Evolutionary conservation across 2,888 invertebrate genomes (phyloP), one percentile per base, ranked within the genome.

Genomic region (Xylota segnis): DNA sequence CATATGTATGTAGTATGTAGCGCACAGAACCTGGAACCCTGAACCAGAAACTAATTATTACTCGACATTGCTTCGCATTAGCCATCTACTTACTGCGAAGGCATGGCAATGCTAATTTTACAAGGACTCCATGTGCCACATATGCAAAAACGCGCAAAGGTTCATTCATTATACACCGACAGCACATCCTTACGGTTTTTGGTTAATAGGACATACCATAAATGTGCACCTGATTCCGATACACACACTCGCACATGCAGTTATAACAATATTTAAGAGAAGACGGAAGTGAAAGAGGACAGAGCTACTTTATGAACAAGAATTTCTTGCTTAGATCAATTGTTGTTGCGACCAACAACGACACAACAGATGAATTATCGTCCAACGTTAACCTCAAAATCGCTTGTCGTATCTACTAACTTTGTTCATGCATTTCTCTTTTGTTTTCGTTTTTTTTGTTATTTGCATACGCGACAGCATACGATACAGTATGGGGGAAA

Each of bases 41-140:
- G 47, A 65, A 50, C 50, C 34, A 37, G 37, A 52, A 52, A 52
- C 34, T 71, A 59, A 59, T 59, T 47, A 71, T 34, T 59, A 58
- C 7, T 34, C 23, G 58, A 23, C 71, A 37, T 71, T 18, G 7
- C 10, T 10, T 23, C 27, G n/a, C 18, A 66, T 50, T 52, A 66
- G 50, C 66, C 66, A 66, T 37, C 65, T 37, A 65, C 47, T 50
- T 65, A 65, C 37, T 66, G 5, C n/a, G 45, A 54, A 12, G 52
- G 34, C 32, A 58, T 58, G 34, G 45, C 37, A 45, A 58, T 71
- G 61, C 50, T 72, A 72, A 61, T 61, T 40, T 61, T 18, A n/a
- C n/a, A 4, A 2, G 18, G 29, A 12, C 23, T 45, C 18, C 29
- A 43, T 40, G 34, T 47, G 29, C 43, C 10, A 43, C 29, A 52